phyloP scores from a whole-genome alignment of 2,888 invertebrate genomes.

The Heliconius aoede region DNA sequence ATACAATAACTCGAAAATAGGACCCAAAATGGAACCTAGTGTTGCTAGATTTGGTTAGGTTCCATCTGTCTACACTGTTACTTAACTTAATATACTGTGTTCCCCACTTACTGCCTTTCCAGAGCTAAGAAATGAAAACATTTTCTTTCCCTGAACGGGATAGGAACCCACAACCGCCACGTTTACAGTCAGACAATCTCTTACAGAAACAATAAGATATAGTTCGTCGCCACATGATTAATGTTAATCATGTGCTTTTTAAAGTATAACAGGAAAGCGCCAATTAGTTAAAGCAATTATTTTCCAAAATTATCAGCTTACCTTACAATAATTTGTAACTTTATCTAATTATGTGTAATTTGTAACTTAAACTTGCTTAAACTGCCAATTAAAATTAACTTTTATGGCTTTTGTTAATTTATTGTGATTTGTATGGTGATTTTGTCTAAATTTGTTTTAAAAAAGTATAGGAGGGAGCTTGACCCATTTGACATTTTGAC shows the following conservation, averaged over 20 bases:
- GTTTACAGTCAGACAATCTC: not conserved
- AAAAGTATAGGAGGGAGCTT: not conserved
- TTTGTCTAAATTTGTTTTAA: not conserved
- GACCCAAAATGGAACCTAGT: too few relatives aligned
- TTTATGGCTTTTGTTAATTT: conserved; percentile 2
- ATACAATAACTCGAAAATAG: too few relatives aligned
- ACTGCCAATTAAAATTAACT: not conserved
- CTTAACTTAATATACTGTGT: too few relatives aligned
- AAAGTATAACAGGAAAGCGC: not conserved
- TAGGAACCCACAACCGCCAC: not conserved
- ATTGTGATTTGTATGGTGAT: not conserved
- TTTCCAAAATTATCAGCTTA: not conserved
- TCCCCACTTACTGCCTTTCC: too few relatives aligned
- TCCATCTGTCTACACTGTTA: too few relatives aligned
- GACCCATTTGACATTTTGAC: not conserved
- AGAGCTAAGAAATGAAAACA: not conserved
- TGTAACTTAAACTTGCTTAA: conserved; percentile 10
- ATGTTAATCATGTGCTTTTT: not conserved
- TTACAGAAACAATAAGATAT: not conserved
- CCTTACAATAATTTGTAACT: conserved; percentile 10
- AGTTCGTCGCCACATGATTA: not conserved
- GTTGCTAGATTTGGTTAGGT: too few relatives aligned
- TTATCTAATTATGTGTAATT: conserved; percentile 19
- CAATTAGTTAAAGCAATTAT: conserved; percentile 9
- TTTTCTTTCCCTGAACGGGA: not conserved